phyloP scores from a whole-genome alignment of 2,888 invertebrate genomes.

The Drosophila acutilabella region DNA sequence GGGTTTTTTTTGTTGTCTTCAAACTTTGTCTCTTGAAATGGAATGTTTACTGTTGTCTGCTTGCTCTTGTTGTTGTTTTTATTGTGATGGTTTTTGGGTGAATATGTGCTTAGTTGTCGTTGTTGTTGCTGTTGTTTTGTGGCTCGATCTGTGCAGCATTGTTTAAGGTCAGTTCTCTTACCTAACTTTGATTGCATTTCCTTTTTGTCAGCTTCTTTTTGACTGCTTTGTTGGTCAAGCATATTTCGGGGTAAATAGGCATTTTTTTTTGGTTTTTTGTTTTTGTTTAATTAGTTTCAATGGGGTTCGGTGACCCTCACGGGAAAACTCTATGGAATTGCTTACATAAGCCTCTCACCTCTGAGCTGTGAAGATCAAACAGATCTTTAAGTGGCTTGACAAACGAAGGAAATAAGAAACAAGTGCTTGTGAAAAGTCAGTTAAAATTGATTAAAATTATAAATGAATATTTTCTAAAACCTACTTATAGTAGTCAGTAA shows the following conservation, averaged over 20 bases:
- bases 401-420: conserved; percentile 5
- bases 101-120: conserved; percentile 37
- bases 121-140: conserved; percentile 18
- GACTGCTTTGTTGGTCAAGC: conserved; percentile 56
- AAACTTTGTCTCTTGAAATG: conserved; percentile 61
- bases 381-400: conserved; percentile 28
- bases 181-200: conserved; percentile 76
- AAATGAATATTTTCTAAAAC: too few relatives aligned
- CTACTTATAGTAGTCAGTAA: too few relatives aligned
- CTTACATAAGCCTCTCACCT: conserved; percentile 31
- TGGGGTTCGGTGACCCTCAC: conserved; percentile 41
- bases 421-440: background rate
- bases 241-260: conserved; percentile 35
- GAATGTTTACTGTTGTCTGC: conserved; percentile 60
- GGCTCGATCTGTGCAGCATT: conserved; percentile 71
- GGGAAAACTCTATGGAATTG: conserved; percentile 15
- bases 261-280: conserved; percentile 8
- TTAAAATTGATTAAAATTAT: too few relatives aligned
- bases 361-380: conserved; percentile 50
- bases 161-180: conserved; percentile 80
- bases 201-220: conserved; percentile 22
- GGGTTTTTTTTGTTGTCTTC: conserved; percentile 25
- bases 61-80: conserved; percentile 6
- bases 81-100: conserved; percentile 50
- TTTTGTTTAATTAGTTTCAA: conserved; percentile 40